A percentile compares a stretch with the other conserved stretches of the same genome.
Evolutionary conservation across 2,888 invertebrate species (phyloP).

Genomic region (Steromphala cineraria): DNA sequence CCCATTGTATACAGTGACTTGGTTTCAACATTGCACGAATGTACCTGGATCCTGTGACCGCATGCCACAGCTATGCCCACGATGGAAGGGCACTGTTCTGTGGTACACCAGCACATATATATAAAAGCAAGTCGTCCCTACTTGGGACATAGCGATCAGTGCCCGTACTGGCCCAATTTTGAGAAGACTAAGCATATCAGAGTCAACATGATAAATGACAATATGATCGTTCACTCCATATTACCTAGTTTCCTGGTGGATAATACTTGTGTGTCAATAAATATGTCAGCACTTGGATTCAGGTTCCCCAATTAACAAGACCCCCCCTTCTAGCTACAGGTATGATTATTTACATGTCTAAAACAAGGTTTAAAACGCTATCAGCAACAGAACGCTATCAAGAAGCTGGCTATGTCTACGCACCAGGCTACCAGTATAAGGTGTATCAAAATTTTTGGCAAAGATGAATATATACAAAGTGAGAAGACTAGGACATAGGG

Average conservation of each 20-base stretch:
- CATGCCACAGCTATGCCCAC: too few relatives aligned
- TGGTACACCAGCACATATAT: too few relatives aligned
- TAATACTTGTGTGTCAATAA: constrained; percentile 9
- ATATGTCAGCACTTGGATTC: background rate
- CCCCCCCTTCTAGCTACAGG: background rate
- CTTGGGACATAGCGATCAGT: too few relatives aligned
- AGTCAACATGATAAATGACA: background rate
- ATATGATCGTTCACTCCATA: constrained; percentile 8
- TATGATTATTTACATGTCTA: constrained; percentile 1
- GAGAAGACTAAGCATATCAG: too few relatives aligned
- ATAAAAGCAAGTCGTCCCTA: too few relatives aligned
- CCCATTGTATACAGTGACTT: constrained; percentile 2
- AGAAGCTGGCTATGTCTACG: background rate
- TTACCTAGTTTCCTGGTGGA: background rate
- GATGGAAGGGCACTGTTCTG: too few relatives aligned
- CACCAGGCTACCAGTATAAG: constrained; percentile 3
- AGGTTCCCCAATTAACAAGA: background rate
- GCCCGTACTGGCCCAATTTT: too few relatives aligned
- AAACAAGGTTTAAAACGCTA: constrained; percentile 6
- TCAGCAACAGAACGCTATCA: background rate
- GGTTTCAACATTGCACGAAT: constrained; percentile 16
- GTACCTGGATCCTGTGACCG: background rate
- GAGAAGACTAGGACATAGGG: constrained; percentile 5
- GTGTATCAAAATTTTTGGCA: constrained; percentile 19
- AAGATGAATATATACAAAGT: constrained; percentile 17